These are phyloP conservation scores for Metopia argyrocephala DNA, from an alignment of 2,888 invertebrate species.

Conservation along the genomic window DNA sequence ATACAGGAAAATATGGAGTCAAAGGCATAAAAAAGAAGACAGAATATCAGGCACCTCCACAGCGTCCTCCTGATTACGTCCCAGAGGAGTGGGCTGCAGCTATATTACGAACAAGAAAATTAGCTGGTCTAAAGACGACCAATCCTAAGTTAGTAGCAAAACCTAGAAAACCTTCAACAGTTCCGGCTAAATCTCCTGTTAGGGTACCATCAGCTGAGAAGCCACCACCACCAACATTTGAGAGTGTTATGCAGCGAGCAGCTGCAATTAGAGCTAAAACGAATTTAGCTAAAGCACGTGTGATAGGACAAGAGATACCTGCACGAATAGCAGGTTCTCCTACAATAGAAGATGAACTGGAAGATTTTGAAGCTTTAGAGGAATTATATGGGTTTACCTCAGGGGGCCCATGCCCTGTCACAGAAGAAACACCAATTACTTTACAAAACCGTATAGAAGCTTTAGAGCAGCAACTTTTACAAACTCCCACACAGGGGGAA, in stretches of 20 bases:
- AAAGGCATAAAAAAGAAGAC: not conserved
- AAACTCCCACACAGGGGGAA: conserved; percentile 43
- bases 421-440: not conserved
- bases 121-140: conserved; percentile 43
- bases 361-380: conserved; percentile 63
- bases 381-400: conserved; percentile 7
- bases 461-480: conserved; percentile 26
- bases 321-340: not conserved
- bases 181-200: conserved; percentile 55
- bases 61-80: conserved; percentile 38
- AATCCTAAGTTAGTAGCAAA: conserved; percentile 36
- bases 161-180: conserved; percentile 58
- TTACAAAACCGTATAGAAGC: conserved; percentile 15
- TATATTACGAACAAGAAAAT: conserved; percentile 39
- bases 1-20: not conserved
- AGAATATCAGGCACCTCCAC: not conserved
- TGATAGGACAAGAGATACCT: not conserved
- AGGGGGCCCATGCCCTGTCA: not conserved
- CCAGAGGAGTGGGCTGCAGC: conserved; percentile 41
- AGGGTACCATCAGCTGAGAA: conserved; percentile 16
- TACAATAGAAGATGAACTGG: conserved; percentile 41
- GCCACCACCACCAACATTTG: conserved; percentile 62
- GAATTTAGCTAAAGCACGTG: not conserved
- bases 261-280: conserved; percentile 28
- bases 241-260: conserved; percentile 41